These are phyloP conservation scores for Sebastes schlegelii DNA, from an alignment of 2,113 vertebrate genomes.

Conservation along the genomic window DNA sequence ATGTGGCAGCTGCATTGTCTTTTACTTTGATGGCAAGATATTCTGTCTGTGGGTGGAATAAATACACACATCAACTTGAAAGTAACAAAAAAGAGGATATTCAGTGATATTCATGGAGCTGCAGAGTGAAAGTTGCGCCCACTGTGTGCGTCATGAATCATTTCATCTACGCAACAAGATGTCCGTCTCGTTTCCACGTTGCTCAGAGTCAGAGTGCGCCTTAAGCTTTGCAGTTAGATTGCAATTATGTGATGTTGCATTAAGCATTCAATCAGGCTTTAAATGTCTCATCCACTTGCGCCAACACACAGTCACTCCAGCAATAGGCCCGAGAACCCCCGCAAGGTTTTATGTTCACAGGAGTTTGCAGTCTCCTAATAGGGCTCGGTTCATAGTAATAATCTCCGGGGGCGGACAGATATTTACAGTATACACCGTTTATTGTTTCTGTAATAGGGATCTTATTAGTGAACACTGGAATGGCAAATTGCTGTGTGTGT, in stretches of 20 bases:
- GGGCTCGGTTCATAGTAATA: conserved; percentile 50
- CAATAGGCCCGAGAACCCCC: conserved; percentile 36
- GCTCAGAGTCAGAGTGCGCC: conserved; percentile 40
- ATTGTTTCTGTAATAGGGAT: conserved; percentile 57
- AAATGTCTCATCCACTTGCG: conserved; percentile 66
- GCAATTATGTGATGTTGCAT: conserved; percentile 69
- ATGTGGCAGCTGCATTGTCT: neutral
- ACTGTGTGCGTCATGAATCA: conserved; percentile 16
- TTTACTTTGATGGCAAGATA: neutral
- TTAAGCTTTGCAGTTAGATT: conserved; percentile 56
- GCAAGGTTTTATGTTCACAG: conserved; percentile 65
- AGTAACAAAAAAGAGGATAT: neutral
- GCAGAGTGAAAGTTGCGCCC: neutral
- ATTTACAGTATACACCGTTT: conserved; percentile 49
- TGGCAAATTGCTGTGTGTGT: conserved; percentile 34
- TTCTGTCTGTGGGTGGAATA: neutral
- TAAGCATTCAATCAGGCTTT: conserved; percentile 73
- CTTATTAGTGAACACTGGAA: conserved; percentile 50
- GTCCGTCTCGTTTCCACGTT: conserved; percentile 34
- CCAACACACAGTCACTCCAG: conserved; percentile 46
- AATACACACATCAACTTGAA: neutral
- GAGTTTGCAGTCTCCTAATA: conserved; percentile 63
- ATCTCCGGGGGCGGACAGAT: conserved; percentile 43
- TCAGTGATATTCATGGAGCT: neutral
- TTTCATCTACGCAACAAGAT: conserved; percentile 38